Evolutionary conservation across 2,797 vertebrate genomes (phyloP).

Genomic region (Squalus acanthias): DNA sequence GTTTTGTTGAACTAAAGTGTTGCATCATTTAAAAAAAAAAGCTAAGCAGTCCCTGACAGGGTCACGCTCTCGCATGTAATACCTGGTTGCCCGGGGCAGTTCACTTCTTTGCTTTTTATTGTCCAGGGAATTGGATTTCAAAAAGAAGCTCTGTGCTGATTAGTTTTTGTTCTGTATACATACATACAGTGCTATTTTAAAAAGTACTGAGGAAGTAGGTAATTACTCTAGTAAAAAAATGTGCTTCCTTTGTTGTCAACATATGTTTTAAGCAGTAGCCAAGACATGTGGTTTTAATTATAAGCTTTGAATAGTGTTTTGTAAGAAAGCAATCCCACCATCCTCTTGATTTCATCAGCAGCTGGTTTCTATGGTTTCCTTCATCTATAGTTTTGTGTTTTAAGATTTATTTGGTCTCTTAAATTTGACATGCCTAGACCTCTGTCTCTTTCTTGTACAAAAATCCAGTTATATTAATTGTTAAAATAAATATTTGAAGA

Average conservation of each 20-base stretch:
- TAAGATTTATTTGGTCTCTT: not conserved
- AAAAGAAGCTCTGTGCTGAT: not conserved
- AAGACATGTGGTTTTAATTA: slow-evolving; percentile 27
- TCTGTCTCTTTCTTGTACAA: not conserved
- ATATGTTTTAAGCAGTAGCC: not conserved
- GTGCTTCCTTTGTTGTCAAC: not conserved
- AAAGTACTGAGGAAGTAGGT: not conserved
- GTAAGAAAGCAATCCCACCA: not conserved
- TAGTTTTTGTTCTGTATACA: not conserved
- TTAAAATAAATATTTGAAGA: not conserved
- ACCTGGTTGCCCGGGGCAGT: not conserved
- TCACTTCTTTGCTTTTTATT: not conserved
- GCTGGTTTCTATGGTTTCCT: not conserved
- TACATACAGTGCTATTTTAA: not conserved
- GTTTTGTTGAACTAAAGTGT: not conserved
- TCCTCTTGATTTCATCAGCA: not conserved
- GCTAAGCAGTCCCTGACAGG: not conserved
- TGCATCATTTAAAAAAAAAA: not conserved
- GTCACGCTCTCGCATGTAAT: not conserved
- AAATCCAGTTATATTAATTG: too few species aligned
- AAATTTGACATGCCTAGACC: not conserved
- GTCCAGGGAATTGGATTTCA: not conserved
- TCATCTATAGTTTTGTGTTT: not conserved
- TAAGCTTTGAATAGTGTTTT: slow-evolving; percentile 3
- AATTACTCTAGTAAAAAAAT: not conserved